These are phyloP conservation scores for Hirudo medicinalis DNA, from an alignment of 1,140 invertebrate species.

Conservation along the genomic window DNA sequence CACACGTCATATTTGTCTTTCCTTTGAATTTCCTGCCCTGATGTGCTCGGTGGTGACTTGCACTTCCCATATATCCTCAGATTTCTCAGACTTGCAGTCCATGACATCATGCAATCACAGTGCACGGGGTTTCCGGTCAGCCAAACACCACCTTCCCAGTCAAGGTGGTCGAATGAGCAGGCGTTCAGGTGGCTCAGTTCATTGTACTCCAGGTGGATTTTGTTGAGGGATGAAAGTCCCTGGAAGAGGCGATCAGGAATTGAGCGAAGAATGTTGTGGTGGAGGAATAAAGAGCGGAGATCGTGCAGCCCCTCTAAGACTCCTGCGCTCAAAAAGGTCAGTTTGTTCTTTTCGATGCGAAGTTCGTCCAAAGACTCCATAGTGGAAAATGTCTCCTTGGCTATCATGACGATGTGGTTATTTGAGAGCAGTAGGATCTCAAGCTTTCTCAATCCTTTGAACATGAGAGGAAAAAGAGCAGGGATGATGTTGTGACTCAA, in stretches of 20 bases:
- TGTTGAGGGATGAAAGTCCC: neutral
- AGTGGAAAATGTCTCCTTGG: conserved; percentile 14
- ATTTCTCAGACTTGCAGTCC: conserved; percentile 6
- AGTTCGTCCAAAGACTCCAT: conserved; percentile 17
- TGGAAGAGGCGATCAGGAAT: conserved; percentile 9
- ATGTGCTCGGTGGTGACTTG: neutral
- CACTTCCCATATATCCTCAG: conserved; percentile 8
- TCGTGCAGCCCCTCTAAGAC: neutral
- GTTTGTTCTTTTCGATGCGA: conserved; percentile 15
- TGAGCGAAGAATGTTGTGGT: neutral
- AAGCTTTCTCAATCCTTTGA: conserved; percentile 15
- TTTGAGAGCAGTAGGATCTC: conserved; percentile 16
- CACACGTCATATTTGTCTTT: conserved; percentile 10
- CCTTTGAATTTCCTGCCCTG: neutral
- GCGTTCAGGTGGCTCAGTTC: conserved; percentile 15
- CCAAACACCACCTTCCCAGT: conserved; percentile 11
- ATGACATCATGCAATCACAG: conserved; percentile 18
- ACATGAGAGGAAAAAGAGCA: conserved; percentile 22
- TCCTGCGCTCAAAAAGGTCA: conserved; percentile 9
- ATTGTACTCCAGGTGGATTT: conserved; percentile 17
- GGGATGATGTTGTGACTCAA: conserved; percentile 20
- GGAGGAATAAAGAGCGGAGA: neutral
- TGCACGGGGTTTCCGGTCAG: conserved; percentile 17
- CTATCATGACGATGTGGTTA: conserved; percentile 19
- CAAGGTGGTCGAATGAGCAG: conserved; percentile 15